Conservation (phyloP, 2,113 vertebrate genomes). For the Nyctereutes procyonoides region DNA sequence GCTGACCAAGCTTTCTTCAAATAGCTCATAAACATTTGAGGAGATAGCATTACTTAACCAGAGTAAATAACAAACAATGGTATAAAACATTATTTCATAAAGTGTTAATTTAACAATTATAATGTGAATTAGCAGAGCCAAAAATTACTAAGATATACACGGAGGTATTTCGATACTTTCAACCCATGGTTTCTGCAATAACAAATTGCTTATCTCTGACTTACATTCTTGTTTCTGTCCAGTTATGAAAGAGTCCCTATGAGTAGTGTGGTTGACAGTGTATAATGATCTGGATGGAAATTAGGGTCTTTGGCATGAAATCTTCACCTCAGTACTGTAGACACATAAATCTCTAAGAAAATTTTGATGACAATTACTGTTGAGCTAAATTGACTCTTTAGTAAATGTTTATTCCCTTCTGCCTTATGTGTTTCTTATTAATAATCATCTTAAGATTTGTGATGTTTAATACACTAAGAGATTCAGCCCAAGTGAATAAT, state of each 20-base stretch:
- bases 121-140: not conserved
- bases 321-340: not conserved
- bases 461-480: not conserved
- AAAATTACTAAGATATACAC: not conserved
- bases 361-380: not conserved
- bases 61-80: not conserved
- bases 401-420: not conserved
- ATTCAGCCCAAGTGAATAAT: not conserved
- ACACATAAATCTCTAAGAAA: not conserved
- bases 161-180: not conserved
- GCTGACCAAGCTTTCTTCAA: not conserved
- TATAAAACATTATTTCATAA: not conserved
- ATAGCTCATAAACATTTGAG: not conserved
- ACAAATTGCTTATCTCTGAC: not conserved
- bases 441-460: not conserved
- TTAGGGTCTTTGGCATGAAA: not conserved
- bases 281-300: not conserved
- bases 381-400: not conserved
- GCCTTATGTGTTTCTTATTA: not conserved
- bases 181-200: not conserved
- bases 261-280: not conserved
- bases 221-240: not conserved
- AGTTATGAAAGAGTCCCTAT: not conserved
- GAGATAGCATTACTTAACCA: not conserved
- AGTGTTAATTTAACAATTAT: not conserved